A percentile compares a stretch with the other conserved stretches of the same genome.
Evolutionary conservation across 2,113 vertebrate species (phyloP).

Genomic region (Ptilonorhynchus violaceus): DNA sequence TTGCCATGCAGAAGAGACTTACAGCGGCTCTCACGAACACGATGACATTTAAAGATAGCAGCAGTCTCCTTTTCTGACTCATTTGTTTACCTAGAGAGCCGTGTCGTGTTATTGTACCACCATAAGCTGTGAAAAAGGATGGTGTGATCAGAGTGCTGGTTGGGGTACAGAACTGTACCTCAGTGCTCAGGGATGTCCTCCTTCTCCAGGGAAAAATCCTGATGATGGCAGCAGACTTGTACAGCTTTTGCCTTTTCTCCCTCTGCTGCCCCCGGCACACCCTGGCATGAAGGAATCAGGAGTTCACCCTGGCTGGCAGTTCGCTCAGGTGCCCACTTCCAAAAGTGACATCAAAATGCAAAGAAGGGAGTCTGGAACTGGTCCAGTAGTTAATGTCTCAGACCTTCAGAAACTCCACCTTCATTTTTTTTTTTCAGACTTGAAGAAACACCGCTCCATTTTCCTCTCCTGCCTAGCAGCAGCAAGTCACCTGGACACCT

Average conservation of each 20-base stretch:
- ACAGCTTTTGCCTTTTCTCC: neutral
- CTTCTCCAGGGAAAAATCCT: neutral
- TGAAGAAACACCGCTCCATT: neutral
- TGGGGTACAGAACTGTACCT: neutral
- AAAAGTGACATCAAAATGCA: neutral
- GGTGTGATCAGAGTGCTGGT: neutral
- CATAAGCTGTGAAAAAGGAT: neutral
- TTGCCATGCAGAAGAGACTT: neutral
- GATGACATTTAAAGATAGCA: neutral
- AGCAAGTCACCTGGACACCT: neutral
- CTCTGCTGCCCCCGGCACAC: neutral
- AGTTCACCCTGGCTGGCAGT: neutral
- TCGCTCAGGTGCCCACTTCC: neutral
- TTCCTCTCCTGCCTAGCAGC: neutral
- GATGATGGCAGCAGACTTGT: neutral
- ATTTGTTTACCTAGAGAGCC: neutral
- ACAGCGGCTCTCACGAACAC: neutral
- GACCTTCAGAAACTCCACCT: neutral
- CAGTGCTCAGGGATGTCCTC: neutral
- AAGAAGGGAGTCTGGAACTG: neutral
- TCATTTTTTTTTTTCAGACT: neutral
- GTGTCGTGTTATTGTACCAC: neutral
- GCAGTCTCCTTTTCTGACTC: neutral
- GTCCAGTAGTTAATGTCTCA: neutral
- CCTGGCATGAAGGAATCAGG: neutral